Base-by-base conservation (phyloP, 2,888 invertebrate genomes). In the Bellardia pandia region DNA sequence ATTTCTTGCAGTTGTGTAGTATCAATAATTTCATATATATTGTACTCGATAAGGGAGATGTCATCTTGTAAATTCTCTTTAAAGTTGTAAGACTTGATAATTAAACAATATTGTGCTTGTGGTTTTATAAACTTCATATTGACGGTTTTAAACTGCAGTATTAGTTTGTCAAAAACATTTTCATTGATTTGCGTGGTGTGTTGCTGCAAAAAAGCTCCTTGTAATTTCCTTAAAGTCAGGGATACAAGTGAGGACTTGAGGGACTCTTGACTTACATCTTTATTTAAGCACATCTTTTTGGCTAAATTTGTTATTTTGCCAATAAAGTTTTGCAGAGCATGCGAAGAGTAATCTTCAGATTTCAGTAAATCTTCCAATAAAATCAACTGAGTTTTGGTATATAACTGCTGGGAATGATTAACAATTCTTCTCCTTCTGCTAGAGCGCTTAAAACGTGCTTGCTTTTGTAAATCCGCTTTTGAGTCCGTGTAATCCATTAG, bases 341-440 rank as follows among this genome's bases (percentile, higher is more conserved):
- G 56, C 0, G 75, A 1, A 2, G 81, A 74, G n/a, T 85, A 85
- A 3, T 71, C 40, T 8, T 87, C 85, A 0, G 87, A 51, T 45
- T 82, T 85, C 8, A 87, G 23, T 3, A 87, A 33, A 81, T 85
- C 87, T 71, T 87, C 87, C n/a, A 87, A 75, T 37, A 87, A 48
- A 58, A 16, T 33, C 23, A 87, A 66, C 62, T 87, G 87, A 0
- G 87, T 87, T 74, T 66, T 81, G 16, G 81, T 78, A 45, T 87
- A 82, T 1, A 87, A 16, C 30, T 78, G 71, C 8, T 82, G 85
- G 7, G 84, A 58, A 64, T 83, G 66, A 62, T 85, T 82, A 13
- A 87, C 69, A 78, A 87, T 87, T 42, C 85, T 30, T 75, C 71
- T 78, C 8, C n/a, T 45, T 74, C 83, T 16, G 6, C 3, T 53